These are phyloP conservation scores for Semnornis frantzii DNA, from an alignment of 2,113 vertebrate species.

Conservation along the genomic window DNA sequence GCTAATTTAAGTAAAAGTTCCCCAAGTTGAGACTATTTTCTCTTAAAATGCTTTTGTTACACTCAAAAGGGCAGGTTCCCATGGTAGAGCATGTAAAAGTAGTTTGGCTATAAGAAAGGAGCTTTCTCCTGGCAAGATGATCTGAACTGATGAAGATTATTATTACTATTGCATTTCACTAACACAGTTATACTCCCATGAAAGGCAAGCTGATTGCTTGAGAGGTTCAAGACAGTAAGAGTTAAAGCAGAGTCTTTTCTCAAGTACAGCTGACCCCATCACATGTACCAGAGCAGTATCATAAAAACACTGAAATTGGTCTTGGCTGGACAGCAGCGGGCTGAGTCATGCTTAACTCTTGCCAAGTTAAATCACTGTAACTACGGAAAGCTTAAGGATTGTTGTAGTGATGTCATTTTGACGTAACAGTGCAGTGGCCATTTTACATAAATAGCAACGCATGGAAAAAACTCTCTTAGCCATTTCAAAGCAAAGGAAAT, in stretches of 20 bases:
- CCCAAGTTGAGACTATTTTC: background rate
- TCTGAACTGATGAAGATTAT: background rate
- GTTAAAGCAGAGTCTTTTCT: background rate
- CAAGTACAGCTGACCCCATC: background rate
- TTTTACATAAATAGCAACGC: background rate
- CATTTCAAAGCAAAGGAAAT: background rate
- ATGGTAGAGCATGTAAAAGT: background rate
- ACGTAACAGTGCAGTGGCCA: background rate
- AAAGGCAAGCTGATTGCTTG: background rate
- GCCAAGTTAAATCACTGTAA: conserved; percentile 22
- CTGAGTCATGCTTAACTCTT: conserved; percentile 6
- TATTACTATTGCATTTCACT: background rate
- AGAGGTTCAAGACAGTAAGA: background rate
- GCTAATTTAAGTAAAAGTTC: background rate
- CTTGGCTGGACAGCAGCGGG: background rate
- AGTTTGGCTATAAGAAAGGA: background rate
- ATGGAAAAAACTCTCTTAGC: background rate
- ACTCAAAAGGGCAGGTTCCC: background rate
- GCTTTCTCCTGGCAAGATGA: background rate
- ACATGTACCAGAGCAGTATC: background rate
- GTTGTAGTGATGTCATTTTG: background rate
- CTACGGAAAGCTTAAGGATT: background rate
- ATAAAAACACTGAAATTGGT: conserved; percentile 4
- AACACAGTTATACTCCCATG: background rate
- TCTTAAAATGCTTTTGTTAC: background rate